Base-by-base conservation (phyloP, 1,140 invertebrate genomes). In the Chrysoperla carnea region DNA sequence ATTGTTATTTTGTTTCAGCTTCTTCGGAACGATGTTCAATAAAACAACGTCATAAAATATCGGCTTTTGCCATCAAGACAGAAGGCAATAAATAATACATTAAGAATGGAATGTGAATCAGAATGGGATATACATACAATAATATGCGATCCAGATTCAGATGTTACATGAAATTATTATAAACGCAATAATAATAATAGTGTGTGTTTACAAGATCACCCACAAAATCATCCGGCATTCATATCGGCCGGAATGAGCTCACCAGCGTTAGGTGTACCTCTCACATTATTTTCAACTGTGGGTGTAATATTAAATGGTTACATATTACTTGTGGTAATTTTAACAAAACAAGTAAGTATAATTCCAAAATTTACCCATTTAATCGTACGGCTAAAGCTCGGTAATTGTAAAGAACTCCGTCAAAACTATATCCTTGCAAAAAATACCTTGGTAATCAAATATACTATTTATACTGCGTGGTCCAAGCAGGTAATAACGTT, bases 251-350 rank as follows among this genome's bases (percentile, higher is more conserved):
- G 52, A 40, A 57, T 58, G 57, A 50, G 43, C 51, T 52, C 54
- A 43, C 46, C 58, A 43, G 52, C 55, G 37, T 49, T 61, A 29
- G 56, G 52, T n/a, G 49, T 61, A 38, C 49, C 56, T 14, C 48
- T 60, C 29, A 59, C 50, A 33, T 44, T 58, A 29, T 48, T 58
- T 14, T 51, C 56, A 39, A 47, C 52, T 17, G 35, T 56, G 29
- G 59, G 58, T 40, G 49, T 59, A 28, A 43, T 57, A 37, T 48
- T 60, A 33, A 61, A 61, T 46, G 53, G 50, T 15, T 61, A 57
- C 44, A 57, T 59, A 41, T 40, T 61, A 35, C 43, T 59, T 9
- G 54, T 57, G 27, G 52, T 61, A 12, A 35, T 61, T 13, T 46
- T 61, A 14, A 56, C 57, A 6, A 56, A 52, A 45, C 59, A 61